These are phyloP conservation scores for Catajapyx aquilonaris DNA, from an alignment of 1,140 invertebrate genomes.

Conservation along the genomic window DNA sequence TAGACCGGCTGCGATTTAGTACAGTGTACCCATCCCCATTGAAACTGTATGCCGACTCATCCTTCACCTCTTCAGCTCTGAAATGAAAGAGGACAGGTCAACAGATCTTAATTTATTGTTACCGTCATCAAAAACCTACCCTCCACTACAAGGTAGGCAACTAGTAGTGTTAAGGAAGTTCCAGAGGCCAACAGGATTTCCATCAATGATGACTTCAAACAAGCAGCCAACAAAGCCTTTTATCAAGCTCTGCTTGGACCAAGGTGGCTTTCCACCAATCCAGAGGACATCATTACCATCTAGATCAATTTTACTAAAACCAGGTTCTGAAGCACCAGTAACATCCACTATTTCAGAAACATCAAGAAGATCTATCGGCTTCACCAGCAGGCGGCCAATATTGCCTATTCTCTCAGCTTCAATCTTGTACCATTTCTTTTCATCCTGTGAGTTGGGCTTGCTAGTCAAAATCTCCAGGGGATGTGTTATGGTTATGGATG, in stretches of 20 bases:
- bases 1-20: constrained; percentile 31
- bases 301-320: constrained; percentile 29
- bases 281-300: constrained; percentile 27
- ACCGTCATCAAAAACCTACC: neutral
- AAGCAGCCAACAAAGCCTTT: constrained; percentile 41
- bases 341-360: constrained; percentile 17
- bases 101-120: constrained; percentile 9
- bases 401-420: constrained; percentile 36
- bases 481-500: too few relatives aligned
- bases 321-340: constrained; percentile 22
- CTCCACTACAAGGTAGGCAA: neutral
- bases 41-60: constrained; percentile 37
- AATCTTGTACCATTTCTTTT: constrained; percentile 49
- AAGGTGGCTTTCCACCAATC: constrained; percentile 25
- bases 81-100: constrained; percentile 13
- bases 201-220: constrained; percentile 53
- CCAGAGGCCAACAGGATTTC: constrained; percentile 62
- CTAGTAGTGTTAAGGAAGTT: too few relatives aligned
- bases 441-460: constrained; percentile 31
- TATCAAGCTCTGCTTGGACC: constrained; percentile 15
- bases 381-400: constrained; percentile 30
- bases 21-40: constrained; percentile 58
- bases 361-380: constrained; percentile 19
- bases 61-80: constrained; percentile 28
- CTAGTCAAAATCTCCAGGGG: constrained; percentile 27